Evolutionary conservation across 2,113 vertebrate species (phyloP), one percentile per base, ranked within the genome.

Genomic region (Chascanopsetta lugubris): DNA sequence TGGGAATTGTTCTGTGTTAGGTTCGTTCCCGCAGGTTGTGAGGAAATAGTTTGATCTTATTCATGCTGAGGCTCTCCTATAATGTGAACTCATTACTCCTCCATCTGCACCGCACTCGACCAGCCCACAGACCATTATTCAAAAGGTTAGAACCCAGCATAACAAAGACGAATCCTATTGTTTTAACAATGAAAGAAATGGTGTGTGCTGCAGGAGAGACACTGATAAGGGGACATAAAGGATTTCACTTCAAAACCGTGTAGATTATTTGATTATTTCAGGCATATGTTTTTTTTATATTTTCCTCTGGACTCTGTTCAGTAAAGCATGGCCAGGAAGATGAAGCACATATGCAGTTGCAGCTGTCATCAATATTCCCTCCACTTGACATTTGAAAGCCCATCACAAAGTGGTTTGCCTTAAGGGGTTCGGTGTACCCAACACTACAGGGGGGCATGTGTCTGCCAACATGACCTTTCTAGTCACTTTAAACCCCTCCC

Each of bases 1-100:
- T 54, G 74, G 83, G 73, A 78, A 87, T 69, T 74, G 80, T 69
- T 70, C 69, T 82, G 42, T 38, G 66, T 83, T 53, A 61, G 63
- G 57, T 61, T 61, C 75, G 72, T 74, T 76, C 63, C 43, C 65
- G 20, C 36, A 59, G 58, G 67, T 36, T 63, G 63, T 57, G 63
- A 49, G 48, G 36, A 38, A 83, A 60, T 46, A 68, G 53, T 65
- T 77, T 65, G 45, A 46, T 76, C 59, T 66, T 78, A 68, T 72
- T 79, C 75, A 56, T 61, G 22, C 22, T 12, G 56, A 50, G 55
- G 27, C 24, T 60, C 43, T 18, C 15, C 26, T 34, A 15, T 67
- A 79, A 83, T 63, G 55, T 75, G 40, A 79, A 63, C n/a, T 45
- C 74, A 66, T 77, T 73, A 72, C 42, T 67, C 48, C 71, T 71